Evolutionary conservation across 1,140 invertebrate species (phyloP).

Genomic region (Lepidurus couesii): DNA sequence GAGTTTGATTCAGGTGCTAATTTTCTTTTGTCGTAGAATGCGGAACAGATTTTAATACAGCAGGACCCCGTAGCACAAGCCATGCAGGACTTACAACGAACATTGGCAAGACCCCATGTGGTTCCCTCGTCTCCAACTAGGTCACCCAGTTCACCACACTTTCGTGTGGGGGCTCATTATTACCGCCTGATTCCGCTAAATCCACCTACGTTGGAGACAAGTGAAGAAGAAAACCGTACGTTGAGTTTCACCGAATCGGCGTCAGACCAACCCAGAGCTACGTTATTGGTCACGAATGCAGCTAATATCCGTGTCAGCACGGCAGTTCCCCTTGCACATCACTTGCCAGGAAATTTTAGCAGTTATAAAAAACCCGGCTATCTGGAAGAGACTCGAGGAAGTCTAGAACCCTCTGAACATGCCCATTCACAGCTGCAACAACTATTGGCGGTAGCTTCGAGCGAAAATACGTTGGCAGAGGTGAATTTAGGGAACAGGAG

Average conservation of each 20-base stretch:
- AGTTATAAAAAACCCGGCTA: not conserved
- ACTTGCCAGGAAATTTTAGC: not conserved
- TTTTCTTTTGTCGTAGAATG: not conserved
- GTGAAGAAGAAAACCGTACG: not conserved
- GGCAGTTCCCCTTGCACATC: not conserved
- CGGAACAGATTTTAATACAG: not conserved
- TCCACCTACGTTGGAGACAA: not conserved
- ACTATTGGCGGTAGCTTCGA: not conserved
- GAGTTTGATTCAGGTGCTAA: not conserved
- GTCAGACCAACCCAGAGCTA: slow-evolving; percentile 5
- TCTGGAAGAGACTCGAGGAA: not conserved
- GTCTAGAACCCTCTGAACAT: slow-evolving; percentile 2
- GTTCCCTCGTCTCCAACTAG: not conserved
- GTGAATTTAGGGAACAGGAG: not conserved
- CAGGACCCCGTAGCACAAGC: not conserved
- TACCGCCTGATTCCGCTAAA: not conserved
- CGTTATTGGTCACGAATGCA: slow-evolving; percentile 5
- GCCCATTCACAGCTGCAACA: not conserved
- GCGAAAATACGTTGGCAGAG: not conserved
- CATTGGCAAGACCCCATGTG: not conserved
- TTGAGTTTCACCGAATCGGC: not conserved
- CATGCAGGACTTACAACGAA: not conserved
- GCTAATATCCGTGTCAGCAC: slow-evolving; percentile 18
- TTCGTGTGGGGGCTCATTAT: slow-evolving; percentile 13
- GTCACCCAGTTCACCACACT: not conserved